Percentiles rank a stretch among this genome's conserved stretches.
phyloP scores from a whole-genome alignment of 2,888 invertebrate species.

The Drosophila prolongata region DNA sequence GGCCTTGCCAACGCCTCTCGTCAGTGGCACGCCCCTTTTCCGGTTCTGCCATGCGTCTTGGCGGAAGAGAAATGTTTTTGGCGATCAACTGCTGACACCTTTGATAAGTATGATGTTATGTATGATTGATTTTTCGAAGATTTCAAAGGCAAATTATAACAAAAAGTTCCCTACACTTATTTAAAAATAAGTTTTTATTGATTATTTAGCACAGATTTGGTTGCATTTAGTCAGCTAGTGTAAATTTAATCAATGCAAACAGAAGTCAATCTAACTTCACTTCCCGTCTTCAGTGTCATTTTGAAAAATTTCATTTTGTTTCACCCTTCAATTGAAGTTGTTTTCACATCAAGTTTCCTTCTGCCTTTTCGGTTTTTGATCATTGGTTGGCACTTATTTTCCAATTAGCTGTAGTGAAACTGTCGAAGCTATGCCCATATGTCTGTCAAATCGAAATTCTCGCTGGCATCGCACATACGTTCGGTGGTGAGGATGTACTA shows the following conservation, averaged over 20 bases:
- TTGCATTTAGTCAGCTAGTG: neutral
- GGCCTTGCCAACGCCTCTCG: neutral
- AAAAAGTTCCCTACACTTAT: too few relatives aligned
- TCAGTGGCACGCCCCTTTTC: neutral
- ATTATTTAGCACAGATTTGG: too few relatives aligned
- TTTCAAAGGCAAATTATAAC: too few relatives aligned
- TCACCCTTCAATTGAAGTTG: neutral
- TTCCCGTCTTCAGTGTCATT: neutral
- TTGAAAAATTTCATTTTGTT: neutral
- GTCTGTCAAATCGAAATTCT: neutral
- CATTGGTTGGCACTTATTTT: slow-evolving; percentile 10
- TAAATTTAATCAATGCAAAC: neutral
- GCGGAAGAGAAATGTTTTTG: slow-evolving; percentile 5
- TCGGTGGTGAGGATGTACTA: slow-evolving; percentile 4
- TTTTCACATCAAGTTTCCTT: neutral
- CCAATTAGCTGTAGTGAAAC: slow-evolving; percentile 14
- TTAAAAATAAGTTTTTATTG: too few relatives aligned
- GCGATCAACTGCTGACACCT: neutral
- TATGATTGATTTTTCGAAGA: slow-evolving; percentile 13
- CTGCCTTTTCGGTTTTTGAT: neutral
- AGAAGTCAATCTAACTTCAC: too few relatives aligned
- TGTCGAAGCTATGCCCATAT: neutral
- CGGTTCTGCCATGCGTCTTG: slow-evolving; percentile 17
- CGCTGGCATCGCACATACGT: slow-evolving; percentile 30
- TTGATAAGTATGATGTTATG: slow-evolving; percentile 7